A percentile compares a stretch with the other conserved stretches of the same genome.
Conservation (phyloP, 2,797 vertebrate genomes). For the Ataeniobius toweri region DNA sequence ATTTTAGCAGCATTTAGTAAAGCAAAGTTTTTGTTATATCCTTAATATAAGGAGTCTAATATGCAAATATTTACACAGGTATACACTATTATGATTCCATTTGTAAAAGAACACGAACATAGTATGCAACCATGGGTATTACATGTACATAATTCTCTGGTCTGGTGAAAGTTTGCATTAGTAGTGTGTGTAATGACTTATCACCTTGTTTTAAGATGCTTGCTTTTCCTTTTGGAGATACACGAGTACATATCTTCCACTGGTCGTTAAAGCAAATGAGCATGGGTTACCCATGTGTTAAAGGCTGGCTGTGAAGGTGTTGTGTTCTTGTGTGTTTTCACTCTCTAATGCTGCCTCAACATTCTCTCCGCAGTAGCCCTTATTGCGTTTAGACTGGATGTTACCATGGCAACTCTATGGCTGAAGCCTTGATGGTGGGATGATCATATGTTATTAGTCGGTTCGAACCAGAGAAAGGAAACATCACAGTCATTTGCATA, state of each 20-base stretch:
- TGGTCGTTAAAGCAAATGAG: slow-evolving; percentile 70
- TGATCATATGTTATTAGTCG: slow-evolving; percentile 73
- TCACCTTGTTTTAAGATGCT: slow-evolving; percentile 69
- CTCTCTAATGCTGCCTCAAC: slow-evolving; percentile 33
- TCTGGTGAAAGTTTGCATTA: slow-evolving; percentile 56
- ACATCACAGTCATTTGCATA: slow-evolving; percentile 35
- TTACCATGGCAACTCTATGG: slow-evolving; percentile 75
- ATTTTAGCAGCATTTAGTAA: background rate
- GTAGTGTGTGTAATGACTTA: slow-evolving; percentile 64
- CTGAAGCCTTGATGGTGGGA: slow-evolving; percentile 70
- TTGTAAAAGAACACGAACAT: slow-evolving; percentile 3
- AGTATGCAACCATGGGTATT: too few relatives aligned
- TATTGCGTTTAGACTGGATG: slow-evolving; percentile 60
- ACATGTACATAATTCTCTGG: slow-evolving; percentile 16
- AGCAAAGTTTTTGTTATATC: slow-evolving; percentile 5
- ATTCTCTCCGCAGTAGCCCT: slow-evolving; percentile 60
- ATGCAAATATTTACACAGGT: background rate
- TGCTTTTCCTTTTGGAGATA: slow-evolving; percentile 66
- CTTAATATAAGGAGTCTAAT: slow-evolving; percentile 19
- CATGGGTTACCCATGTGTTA: slow-evolving; percentile 39
- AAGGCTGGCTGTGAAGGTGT: slow-evolving; percentile 30
- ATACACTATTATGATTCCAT: background rate
- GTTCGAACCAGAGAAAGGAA: slow-evolving; percentile 25
- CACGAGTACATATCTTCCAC: slow-evolving; percentile 66
- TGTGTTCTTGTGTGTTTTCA: slow-evolving; percentile 21